Evolutionary conservation across 2,888 invertebrate genomes (phyloP).

Genomic region (Agriopis aurantiaria): DNA sequence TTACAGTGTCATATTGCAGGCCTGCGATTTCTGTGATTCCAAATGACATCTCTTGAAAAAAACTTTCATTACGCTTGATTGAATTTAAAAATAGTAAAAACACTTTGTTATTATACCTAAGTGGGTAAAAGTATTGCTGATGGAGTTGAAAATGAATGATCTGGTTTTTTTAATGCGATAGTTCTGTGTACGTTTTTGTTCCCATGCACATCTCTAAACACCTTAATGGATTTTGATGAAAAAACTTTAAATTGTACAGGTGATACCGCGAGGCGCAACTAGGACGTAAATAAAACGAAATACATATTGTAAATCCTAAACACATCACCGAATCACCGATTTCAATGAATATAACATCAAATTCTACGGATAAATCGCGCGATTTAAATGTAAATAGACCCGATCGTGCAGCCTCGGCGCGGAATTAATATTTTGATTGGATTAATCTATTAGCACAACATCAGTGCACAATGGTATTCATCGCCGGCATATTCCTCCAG

Average conservation of each 20-base stretch:
- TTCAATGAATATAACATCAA: slow-evolving; percentile 67
- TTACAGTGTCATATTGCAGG: slow-evolving; percentile 59
- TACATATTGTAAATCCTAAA: slow-evolving; percentile 19
- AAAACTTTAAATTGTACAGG: neutral
- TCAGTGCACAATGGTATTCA: slow-evolving; percentile 69
- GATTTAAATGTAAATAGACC: slow-evolving; percentile 79
- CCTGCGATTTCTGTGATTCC: slow-evolving; percentile 44
- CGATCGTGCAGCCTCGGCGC: slow-evolving; percentile 69
- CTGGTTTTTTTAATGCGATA: no score
- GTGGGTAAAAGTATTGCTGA: no score
- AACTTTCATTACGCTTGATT: slow-evolving; percentile 1
- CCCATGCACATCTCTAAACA: no score
- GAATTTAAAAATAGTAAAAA: no score
- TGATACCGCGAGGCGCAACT: neutral
- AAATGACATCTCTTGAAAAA: neutral
- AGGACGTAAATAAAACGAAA: neutral
- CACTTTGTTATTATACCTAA: no score
- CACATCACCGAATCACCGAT: slow-evolving; percentile 44
- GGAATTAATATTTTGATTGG: slow-evolving; percentile 85
- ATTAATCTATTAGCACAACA: slow-evolving; percentile 84
- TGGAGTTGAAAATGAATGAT: no score
- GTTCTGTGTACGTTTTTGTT: neutral
- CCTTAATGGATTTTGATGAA: no score
- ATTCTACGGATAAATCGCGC: slow-evolving; percentile 70
- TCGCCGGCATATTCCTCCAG: slow-evolving; percentile 37